These are phyloP conservation scores for Sander vitreus DNA, from an alignment of 2,113 vertebrate genomes.

Conservation along the genomic window DNA sequence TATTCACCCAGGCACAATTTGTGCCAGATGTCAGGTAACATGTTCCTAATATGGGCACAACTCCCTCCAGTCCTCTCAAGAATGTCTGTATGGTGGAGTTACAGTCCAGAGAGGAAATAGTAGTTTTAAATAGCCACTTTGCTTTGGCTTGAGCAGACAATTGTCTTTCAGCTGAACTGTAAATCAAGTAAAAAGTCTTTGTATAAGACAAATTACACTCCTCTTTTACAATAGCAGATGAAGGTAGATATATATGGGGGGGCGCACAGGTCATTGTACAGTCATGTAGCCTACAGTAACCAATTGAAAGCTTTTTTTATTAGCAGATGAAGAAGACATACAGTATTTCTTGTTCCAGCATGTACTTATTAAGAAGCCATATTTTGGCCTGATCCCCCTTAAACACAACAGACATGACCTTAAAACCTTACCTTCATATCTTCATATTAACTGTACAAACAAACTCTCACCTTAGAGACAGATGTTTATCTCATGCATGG, in stretches of 20 bases:
- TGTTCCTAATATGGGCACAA: constrained; percentile 80
- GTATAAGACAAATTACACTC: neutral
- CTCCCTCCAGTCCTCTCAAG: constrained; percentile 61
- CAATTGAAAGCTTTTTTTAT: neutral
- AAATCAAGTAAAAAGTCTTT: neutral
- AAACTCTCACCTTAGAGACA: neutral
- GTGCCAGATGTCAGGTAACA: constrained; percentile 70
- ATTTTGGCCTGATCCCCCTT: constrained; percentile 6
- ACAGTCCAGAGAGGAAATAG: constrained; percentile 52
- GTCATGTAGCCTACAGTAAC: neutral
- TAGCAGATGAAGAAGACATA: neutral
- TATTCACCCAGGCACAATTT: constrained; percentile 11
- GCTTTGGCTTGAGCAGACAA: neutral
- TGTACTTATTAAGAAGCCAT: neutral
- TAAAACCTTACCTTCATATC: neutral
- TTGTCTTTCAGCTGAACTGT: neutral
- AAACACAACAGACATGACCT: constrained; percentile 16
- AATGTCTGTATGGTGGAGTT: constrained; percentile 55
- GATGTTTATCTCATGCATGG: neutral
- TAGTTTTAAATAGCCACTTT: constrained; percentile 52
- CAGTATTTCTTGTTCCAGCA: neutral
- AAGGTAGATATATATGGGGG: too few relatives aligned
- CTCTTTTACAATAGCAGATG: neutral
- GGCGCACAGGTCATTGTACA: neutral
- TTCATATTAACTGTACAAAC: neutral